Base-by-base conservation (phyloP, 2,113 vertebrate genomes). In the Chascanopsetta lugubris region DNA sequence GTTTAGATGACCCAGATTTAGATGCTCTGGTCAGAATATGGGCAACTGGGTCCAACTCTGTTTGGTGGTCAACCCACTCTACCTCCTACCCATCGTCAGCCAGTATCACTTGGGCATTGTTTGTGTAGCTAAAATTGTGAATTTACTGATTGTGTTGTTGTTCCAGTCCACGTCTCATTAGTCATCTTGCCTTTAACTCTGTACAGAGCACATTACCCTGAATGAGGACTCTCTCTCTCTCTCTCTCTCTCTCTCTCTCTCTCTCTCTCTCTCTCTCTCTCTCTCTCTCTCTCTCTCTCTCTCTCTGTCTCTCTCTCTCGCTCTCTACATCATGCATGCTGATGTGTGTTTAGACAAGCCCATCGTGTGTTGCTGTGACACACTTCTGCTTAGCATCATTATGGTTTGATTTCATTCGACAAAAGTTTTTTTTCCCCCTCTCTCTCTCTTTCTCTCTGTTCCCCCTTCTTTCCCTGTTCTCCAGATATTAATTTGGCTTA, bases 401-500 rank as follows among this genome's bases (percentile, higher is more conserved):
- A 78, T 5, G 36, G 29, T 70, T 73, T 72, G 38, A 81, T 88
- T 81, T 83, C 27, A 70, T 81, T 69, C 69, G 57, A 80, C 71
- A 62, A 75, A 74, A 66, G 61, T 61, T 60, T 17, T 47, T 29
- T 18, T 51, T 32, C 30, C 18, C 57, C 43, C 30, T 2, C 0
- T 42, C 17, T 70, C 66, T 62, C 42, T 48, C 56, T 76, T 27
- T 82, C 29, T 45, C 69, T 75, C 77, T 60, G 68, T 75, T 72
- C 80, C 69, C 75, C 49, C 63, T 74, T 57, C 49, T 61, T 74
- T 57, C 83, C 70, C 77, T 82, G 75, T 84, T 90, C 80, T 77
- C 82, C 58, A 69, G 70, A 85, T 89, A 91, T 90, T 92, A 85
- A 92, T 93, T 92, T 87, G 74, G 73, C 89, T 83, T 91, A 87